Evolutionary conservation across 1,140 invertebrate species (phyloP), one percentile per base, ranked within the genome.

Genomic region (Diprion similis): DNA sequence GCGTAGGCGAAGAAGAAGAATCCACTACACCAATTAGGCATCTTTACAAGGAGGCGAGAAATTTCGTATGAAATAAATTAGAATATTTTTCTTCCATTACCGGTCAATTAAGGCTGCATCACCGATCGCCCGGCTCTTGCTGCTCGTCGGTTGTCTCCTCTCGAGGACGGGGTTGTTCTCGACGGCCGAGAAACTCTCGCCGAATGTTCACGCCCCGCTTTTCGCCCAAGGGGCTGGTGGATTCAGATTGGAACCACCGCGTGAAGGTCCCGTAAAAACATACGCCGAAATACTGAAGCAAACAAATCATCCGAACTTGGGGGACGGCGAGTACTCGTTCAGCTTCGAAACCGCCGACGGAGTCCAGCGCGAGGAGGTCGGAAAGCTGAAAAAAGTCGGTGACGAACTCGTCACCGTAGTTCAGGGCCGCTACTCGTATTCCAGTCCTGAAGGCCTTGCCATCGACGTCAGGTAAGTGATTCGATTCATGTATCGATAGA

Each of bases 381-480:
- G 81, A 24, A 81, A 79, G 10, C 77, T 82, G 18, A 88, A 88
- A 75, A 77, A 82, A 18, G 84, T 87, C 10, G 81, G 86, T 66
- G 82, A 85, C 8, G 71, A 85, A 65, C 76, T 82, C 0, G 82
- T 88, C 10, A 76, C 83, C 8, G 79, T 83, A 0, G 86, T 88
- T 13, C 71, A 83, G 13, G 87, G 87, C 15, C 82, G 74, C 71
- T 83, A 84, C 8, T 81, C 77, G 8, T 88, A 88, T 59, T 78
- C 82, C 11, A 88, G 86, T 74, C 87, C 87, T 0, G 87, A 88
- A 72, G 86, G 86, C 66, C 80, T 87, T 48, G 83, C 86, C 0
- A 77, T 88, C 46, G 81, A 81, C 1, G 81, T 88, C 11, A 85
- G 87, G 87, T 88, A 72, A 85, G 82, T 80, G 10, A 64, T 71